Evolutionary conservation across 2,888 invertebrate species (phyloP), one percentile per base, ranked within the genome.

Genomic region (Calephelis perditalis): DNA sequence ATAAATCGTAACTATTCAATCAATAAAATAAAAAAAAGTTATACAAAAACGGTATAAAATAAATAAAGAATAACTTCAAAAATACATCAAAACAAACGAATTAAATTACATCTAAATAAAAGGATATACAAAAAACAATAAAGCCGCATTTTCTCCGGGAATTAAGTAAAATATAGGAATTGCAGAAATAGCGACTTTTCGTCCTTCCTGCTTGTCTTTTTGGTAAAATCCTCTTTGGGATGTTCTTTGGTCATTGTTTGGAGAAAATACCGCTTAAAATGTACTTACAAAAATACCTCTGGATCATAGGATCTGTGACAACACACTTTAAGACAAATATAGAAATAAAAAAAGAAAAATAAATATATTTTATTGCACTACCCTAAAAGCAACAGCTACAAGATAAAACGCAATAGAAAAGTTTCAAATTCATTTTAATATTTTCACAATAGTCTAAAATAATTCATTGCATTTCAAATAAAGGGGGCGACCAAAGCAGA

Each of bases 381-480:
- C 54, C 54, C 54, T 36, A 35, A 35, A 36, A 35, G 11, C 36
- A 54, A 35, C 78, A 80, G 75, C 78, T 82, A 84, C 78, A 78
- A 80, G 68, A 74, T 73, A 75, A 86, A 85, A 86, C 82, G 57
- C 67, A 64, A 63, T 65, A 77, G 70, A 73, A 84, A 84, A 85
- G 84, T 86, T 88, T 87, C 84, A 87, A 89, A 89, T 86, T 86
- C 86, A 86, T 87, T 89, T 89, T 89, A 89, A 89, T 89, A 83
- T 83, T 75, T 81, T 76, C 87, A 54, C 85, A 88, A 84, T 85
- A 84, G 80, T 84, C 82, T 86, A 87, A 85, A 86, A 80, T 82
- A 78, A 78, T 80, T 54, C 54, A 54, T 54, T 74, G 76, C 79
- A 79, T 78, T 78, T 78, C 70, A 79, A 82, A 80, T 76, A 79